These are phyloP conservation scores for Terrapene triunguis DNA, from an alignment of 2,113 vertebrate species.

Conservation along the genomic window DNA sequence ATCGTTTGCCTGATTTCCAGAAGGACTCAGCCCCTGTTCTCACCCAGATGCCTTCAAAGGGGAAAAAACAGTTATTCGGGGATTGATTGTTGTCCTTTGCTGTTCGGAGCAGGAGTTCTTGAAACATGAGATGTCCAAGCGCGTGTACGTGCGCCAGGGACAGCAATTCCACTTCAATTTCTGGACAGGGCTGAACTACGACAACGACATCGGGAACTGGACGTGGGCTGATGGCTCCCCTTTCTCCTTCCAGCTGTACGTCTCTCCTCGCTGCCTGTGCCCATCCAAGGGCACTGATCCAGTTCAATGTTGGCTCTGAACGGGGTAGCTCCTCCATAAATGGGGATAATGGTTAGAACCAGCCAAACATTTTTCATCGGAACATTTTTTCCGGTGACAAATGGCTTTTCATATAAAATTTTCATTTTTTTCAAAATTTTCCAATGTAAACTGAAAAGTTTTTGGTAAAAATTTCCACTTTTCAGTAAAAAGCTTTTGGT, in stretches of 20 bases:
- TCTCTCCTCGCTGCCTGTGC: background rate
- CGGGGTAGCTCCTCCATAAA: too few relatives aligned
- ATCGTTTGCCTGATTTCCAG: background rate
- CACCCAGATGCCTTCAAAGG: background rate
- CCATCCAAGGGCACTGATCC: background rate
- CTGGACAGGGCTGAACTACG: background rate
- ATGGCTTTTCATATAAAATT: too few relatives aligned
- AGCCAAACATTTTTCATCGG: background rate
- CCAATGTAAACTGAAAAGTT: too few relatives aligned
- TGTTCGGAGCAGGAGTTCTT: background rate
- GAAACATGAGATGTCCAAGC: background rate
- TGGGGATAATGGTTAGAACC: background rate
- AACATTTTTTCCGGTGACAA: too few relatives aligned
- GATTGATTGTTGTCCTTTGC: background rate
- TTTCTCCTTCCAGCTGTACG: background rate
- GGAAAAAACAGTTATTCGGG: background rate
- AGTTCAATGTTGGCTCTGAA: background rate
- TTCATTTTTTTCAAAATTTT: too few relatives aligned
- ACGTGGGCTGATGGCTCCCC: background rate
- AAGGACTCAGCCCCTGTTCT: background rate
- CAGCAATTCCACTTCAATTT: background rate
- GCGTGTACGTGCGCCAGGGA: background rate
- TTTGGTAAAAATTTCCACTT: too few relatives aligned
- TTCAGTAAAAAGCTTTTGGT: too few relatives aligned
- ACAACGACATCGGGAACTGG: background rate